Base-by-base conservation (phyloP, 2,888 invertebrate genomes). In the Gandaritis pyraliata region DNA sequence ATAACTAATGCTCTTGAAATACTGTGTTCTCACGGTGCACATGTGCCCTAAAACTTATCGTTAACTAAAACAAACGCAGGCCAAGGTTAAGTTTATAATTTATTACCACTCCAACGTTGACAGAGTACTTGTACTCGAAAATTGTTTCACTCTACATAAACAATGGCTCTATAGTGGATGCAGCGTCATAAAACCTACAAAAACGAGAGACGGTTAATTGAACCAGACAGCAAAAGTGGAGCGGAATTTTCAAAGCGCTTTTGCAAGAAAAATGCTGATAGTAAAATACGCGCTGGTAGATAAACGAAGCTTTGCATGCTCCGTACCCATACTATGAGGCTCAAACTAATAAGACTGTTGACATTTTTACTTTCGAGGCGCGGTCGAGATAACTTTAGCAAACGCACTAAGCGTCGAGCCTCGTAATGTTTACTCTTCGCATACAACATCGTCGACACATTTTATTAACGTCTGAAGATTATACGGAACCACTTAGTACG, bases 81-180 rank as follows among this genome's bases (percentile, higher is more conserved):
- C 82, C 87, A 90, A 90, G 90, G 90, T 88, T 90, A 87, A 86
- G 83, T 82, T 88, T 82, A 85, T 88, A 87, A 91, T 91, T 90
- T 90, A 91, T 87, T 69, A 78, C 86, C 87, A 87, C 92, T 92
- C 85, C 77, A 83, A 72, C 71, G 85, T 74, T 82, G 88, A 89
- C 88, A 85, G 82, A 71, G 76, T 80, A 63, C 78, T 8, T 43
- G 6, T 15, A 79, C 77, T 77, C 74, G 70, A 81, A 88, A 85
- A 83, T 77, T 80, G 72, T 84, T 78, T 77, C 75, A 71, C 72
- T 70, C 76, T 76, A 74, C 77, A 79, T 83, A 88, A 88, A 90
- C 90, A 90, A 88, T 83, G 77, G 68, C 45, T 61, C 49, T 36
- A 60, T 58, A 46, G 15, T 55, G 56, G 63, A 61, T 66, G 64